Percentiles rank a stretch among this genome's conserved stretches.
Conservation (phyloP, 2,888 invertebrate species). For the Cheilosia urbana region DNA sequence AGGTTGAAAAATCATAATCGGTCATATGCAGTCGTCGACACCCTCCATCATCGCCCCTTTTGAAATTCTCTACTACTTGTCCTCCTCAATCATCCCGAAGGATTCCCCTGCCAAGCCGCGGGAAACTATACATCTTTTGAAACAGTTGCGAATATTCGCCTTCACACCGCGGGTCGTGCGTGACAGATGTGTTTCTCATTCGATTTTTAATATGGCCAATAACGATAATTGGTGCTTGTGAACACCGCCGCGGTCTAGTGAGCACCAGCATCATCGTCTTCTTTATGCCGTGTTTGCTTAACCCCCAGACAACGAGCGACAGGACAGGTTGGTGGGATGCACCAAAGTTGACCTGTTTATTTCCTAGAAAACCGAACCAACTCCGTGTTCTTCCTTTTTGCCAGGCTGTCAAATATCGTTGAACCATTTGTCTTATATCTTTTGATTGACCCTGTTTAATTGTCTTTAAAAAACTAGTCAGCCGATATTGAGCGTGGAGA, state of each 20-base stretch:
- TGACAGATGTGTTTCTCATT: constrained; percentile 84
- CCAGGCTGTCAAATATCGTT: constrained; percentile 62
- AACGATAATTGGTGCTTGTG: constrained; percentile 82
- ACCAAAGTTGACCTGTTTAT: constrained; percentile 52
- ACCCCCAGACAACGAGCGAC: constrained; percentile 10
- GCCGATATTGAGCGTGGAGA: constrained; percentile 21
- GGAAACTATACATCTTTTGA: constrained; percentile 50
- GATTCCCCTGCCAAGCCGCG: constrained; percentile 35
- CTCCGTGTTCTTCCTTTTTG: constrained; percentile 9
- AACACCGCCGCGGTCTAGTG: constrained; percentile 61
- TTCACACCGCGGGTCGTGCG: constrained; percentile 76
- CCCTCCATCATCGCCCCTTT: constrained; percentile 72
- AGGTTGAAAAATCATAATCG: constrained; percentile 75
- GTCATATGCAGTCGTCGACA: constrained; percentile 75
- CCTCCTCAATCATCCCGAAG: constrained; percentile 62
- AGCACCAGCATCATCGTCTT: constrained; percentile 46
- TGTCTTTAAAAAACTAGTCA: constrained; percentile 3
- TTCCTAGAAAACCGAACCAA: constrained; percentile 55
- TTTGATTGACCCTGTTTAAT: constrained; percentile 36
- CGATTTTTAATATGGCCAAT: constrained; percentile 84
- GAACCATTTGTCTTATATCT: constrained; percentile 47
- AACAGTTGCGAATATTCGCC: constrained; percentile 76
- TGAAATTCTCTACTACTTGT: not conserved
- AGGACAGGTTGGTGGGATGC: not conserved
- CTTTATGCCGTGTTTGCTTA: constrained; percentile 24